Percentiles rank a stretch among this genome's conserved stretches.
phyloP scores from a whole-genome alignment of 2,113 vertebrate species.

The Toxostoma redivivum region DNA sequence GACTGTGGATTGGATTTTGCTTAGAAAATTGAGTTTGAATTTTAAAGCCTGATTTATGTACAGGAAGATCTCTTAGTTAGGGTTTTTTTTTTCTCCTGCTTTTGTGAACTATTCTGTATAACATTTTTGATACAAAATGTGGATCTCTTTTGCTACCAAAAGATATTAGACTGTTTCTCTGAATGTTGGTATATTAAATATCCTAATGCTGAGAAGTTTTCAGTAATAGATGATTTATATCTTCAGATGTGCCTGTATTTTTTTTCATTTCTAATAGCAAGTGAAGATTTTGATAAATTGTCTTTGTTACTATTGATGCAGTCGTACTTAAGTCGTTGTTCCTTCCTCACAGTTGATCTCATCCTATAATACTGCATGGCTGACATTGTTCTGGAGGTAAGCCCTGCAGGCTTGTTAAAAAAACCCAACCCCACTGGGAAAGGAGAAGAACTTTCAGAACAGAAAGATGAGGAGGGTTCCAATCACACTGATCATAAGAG shows the following conservation, averaged over 20 bases:
- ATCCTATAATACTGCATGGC: not conserved
- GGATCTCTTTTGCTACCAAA: not conserved
- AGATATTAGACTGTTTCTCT: not conserved
- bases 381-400: not conserved
- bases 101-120: not conserved
- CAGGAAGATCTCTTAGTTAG: not conserved
- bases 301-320: not conserved
- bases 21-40: not conserved
- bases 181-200: not conserved
- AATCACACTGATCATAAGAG: fast-evolving
- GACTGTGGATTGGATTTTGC: not conserved
- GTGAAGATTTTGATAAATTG: not conserved
- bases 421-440: not conserved
- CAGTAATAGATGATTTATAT: not conserved
- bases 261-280: not conserved
- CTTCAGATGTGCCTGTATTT: not conserved
- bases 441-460: not conserved
- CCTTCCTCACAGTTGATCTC: not conserved
- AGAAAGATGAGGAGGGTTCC: not conserved
- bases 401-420: not conserved
- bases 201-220: not conserved
- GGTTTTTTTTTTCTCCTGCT: not conserved
- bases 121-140: not conserved
- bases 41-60: not conserved
- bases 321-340: not conserved